Conservation (phyloP, 2,797 vertebrate species). For the Clarias fuscus region DNA sequence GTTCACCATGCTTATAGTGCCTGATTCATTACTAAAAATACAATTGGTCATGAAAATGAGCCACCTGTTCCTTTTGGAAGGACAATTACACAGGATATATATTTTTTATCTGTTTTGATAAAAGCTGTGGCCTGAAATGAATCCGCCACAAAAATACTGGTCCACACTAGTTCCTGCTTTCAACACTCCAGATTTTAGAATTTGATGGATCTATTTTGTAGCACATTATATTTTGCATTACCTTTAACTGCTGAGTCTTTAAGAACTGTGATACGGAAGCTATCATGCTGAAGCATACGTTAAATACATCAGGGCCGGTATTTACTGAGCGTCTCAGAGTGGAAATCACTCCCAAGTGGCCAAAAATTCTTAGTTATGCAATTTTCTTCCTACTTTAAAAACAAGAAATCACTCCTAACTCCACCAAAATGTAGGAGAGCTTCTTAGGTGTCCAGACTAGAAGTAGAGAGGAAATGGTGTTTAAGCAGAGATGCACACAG, state of each 20-base stretch:
- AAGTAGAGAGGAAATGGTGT: too few relatives aligned
- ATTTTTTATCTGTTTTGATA: background rate
- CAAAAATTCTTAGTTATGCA: too few relatives aligned
- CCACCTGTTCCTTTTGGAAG: background rate
- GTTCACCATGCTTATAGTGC: background rate
- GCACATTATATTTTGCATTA: background rate
- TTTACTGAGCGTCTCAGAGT: too few relatives aligned
- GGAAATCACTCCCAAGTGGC: too few relatives aligned
- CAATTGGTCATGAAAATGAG: background rate
- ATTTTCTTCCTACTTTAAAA: too few relatives aligned
- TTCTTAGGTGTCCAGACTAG: too few relatives aligned
- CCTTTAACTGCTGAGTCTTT: background rate
- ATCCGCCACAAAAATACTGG: background rate
- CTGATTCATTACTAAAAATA: background rate
- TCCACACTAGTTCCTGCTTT: background rate
- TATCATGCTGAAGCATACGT: too few relatives aligned
- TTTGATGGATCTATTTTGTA: background rate
- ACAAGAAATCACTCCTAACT: too few relatives aligned
- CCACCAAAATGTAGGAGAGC: too few relatives aligned
- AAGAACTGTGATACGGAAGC: background rate
- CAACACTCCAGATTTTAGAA: background rate
- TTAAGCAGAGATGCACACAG: too few relatives aligned
- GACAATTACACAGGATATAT: background rate
- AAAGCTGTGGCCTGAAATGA: background rate
- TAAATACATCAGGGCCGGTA: too few relatives aligned